phyloP scores from a whole-genome alignment of 2,888 invertebrate genomes.

The Xiphydria camelus region DNA sequence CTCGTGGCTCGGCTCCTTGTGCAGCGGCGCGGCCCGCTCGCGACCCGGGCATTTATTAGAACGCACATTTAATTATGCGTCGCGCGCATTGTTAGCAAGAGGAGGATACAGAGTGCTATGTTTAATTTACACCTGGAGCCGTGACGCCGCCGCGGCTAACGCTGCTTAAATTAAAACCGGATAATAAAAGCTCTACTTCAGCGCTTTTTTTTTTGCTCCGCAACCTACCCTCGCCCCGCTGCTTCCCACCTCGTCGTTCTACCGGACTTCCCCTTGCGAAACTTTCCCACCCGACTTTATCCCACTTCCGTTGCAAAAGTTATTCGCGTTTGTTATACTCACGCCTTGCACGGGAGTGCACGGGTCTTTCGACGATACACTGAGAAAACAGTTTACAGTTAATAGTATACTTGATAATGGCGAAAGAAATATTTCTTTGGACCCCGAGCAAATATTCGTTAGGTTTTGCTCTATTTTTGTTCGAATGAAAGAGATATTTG shows the following conservation, averaged over 20 bases:
- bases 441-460: no score
- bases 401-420: no score
- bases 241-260: background rate
- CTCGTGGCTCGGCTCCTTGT: constrained; percentile 13
- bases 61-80: constrained; percentile 54
- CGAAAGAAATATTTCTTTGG: no score
- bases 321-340: no score
- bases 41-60: constrained; percentile 45
- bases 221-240: constrained; percentile 19
- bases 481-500: no score
- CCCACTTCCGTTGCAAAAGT: no score
- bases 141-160: constrained; percentile 51
- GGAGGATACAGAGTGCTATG: constrained; percentile 33
- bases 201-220: constrained; percentile 20
- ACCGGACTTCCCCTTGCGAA: constrained; percentile 2
- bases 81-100: constrained; percentile 39
- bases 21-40: constrained; percentile 2
- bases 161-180: constrained; percentile 57
- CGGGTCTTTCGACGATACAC: no score
- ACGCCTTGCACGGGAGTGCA: no score
- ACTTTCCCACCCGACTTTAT: no score
- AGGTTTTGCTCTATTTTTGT: no score
- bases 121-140: constrained; percentile 53
- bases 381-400: no score
- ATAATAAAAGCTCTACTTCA: constrained; percentile 53